Conservation (phyloP, 2,888 invertebrate species). For the Dasysyrphus albostriatus region DNA sequence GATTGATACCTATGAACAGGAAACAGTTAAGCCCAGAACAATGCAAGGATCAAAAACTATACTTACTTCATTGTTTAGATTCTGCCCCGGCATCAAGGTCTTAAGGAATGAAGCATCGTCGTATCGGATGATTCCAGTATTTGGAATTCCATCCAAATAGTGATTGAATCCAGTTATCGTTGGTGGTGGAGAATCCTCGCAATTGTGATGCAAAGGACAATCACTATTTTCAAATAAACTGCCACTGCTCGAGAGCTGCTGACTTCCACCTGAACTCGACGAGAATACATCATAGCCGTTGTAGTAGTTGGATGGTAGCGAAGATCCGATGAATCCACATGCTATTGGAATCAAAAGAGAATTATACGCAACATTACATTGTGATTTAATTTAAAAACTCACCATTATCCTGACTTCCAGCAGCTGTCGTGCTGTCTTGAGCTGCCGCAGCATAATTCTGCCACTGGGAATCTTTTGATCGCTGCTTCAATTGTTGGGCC, state of each 20-base stretch:
- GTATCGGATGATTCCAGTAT: constrained; percentile 82
- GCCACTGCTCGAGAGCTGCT: constrained; percentile 76
- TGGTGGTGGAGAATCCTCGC: constrained; percentile 83
- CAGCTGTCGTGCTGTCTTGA: constrained; percentile 48
- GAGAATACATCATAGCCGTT: constrained; percentile 82
- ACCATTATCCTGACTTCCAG: constrained; percentile 65
- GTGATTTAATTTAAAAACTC: neutral
- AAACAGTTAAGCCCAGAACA: neutral
- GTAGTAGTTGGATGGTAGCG: constrained; percentile 82
- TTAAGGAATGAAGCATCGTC: constrained; percentile 83
- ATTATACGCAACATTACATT: neutral
- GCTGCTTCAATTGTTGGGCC: constrained; percentile 80
- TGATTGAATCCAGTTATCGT: constrained; percentile 82
- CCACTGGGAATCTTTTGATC: constrained; percentile 80
- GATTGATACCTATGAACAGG: constrained; percentile 81
- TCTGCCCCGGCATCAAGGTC: constrained; percentile 84
- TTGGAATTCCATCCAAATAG: constrained; percentile 83
- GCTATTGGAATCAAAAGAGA: constrained; percentile 16
- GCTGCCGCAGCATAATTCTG: constrained; percentile 43
- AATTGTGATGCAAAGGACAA: constrained; percentile 81
- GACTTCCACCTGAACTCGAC: constrained; percentile 70
- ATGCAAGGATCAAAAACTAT: neutral
- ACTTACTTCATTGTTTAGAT: constrained; percentile 83
- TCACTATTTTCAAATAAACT: constrained; percentile 78
- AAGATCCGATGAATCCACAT: constrained; percentile 67